Base-by-base conservation (phyloP, 1,140 invertebrate species). In the Ditylenchus dipsaci region DNA sequence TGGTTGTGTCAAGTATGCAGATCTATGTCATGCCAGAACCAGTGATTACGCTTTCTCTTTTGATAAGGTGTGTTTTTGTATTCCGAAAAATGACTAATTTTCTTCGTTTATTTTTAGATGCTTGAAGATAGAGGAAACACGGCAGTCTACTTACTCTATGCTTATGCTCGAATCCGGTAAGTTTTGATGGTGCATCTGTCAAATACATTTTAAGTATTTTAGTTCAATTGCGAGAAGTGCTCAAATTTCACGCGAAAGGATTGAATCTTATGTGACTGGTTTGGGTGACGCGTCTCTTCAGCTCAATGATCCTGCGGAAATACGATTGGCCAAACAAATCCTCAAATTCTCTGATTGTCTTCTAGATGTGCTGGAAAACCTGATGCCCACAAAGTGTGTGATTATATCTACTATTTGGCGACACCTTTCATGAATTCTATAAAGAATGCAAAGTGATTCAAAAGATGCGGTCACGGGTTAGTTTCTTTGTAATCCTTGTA, bases 21-120 rank as follows among this genome's bases (percentile, higher is more conserved):
- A 99, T 87, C 86, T 99, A 23, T 90, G 89, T 13, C 92, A 97
- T 77, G 95, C 95, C 83, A 87, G 93, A 65, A 89, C 88, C 64
- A 90, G 92, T 83, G 95, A 98, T 83, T 99, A 99, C 81, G 88
- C 98, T 9, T 99, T 99, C 85, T 97, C 95, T 0, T 99, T 97
- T 86, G 94, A 99, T 81, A 94, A 90, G 84, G 88, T 88, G 79
- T 75, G 67, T 64, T 63, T 76, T n/a, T n/a, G n/a, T n/a, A n/a
- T n/a, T n/a, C n/a, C n/a, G n/a, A n/a, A n/a, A n/a, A n/a, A n/a
- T n/a, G n/a, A 0, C 9, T 29, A 30, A 42, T 63, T 63, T 72
- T 71, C 33, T 38, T 26, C 49, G 27, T 13, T 67, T 30, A 62
- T 62, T 81, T 81, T 60, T 78, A 91, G 88, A 99, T 99, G 96